Conservation (phyloP, 2,888 invertebrate genomes). For the Acronicta alni region DNA sequence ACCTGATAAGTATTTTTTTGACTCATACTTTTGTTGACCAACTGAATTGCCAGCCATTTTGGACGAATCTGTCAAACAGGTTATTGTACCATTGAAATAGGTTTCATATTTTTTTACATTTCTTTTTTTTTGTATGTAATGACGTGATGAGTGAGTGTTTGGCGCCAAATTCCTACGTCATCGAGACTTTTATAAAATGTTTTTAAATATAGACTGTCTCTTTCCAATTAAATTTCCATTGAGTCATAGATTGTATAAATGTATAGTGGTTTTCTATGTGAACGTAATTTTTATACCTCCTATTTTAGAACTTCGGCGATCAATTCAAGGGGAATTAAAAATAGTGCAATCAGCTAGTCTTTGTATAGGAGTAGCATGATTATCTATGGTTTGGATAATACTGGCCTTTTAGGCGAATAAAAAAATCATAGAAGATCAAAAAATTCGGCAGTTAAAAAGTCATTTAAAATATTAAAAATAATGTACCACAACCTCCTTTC, state of each 20-base stretch:
- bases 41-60: not conserved
- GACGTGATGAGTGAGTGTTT: slow-evolving; percentile 2
- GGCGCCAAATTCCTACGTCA: slow-evolving; percentile 50
- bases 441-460: too few relatives aligned
- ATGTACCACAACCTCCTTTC: too few relatives aligned
- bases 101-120: not conserved
- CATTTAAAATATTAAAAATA: too few relatives aligned
- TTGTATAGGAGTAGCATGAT: too few relatives aligned
- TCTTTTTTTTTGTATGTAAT: too few relatives aligned
- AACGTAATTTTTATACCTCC: slow-evolving; percentile 54
- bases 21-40: not conserved
- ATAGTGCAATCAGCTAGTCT: not conserved
- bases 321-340: slow-evolving; percentile 14
- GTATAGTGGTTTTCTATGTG: slow-evolving; percentile 47
- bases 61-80: not conserved
- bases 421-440: too few relatives aligned
- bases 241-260: slow-evolving; percentile 47
- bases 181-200: slow-evolving; percentile 39
- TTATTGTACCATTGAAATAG: not conserved
- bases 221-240: slow-evolving; percentile 52
- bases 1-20: slow-evolving; percentile 3
- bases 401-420: too few relatives aligned
- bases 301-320: slow-evolving; percentile 26
- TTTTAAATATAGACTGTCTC: slow-evolving; percentile 57
- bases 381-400: too few relatives aligned